Conservation (phyloP, 2,888 invertebrate genomes). For the Linnaemya tessellans region DNA sequence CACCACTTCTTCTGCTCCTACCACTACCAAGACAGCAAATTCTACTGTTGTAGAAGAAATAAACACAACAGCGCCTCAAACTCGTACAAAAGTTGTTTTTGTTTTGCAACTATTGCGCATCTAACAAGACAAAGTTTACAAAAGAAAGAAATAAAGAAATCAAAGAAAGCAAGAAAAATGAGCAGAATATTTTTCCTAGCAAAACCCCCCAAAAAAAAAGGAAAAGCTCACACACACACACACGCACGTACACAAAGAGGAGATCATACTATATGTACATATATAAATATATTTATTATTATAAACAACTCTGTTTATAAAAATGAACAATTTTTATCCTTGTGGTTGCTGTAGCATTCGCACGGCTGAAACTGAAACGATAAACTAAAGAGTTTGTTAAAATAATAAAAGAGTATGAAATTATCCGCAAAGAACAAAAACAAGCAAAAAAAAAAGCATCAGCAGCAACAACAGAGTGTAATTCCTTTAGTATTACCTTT, state of each 20-base stretch:
- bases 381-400: constrained; percentile 58
- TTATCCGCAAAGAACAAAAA: not conserved
- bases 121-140: constrained; percentile 56
- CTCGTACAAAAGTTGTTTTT: constrained; percentile 54
- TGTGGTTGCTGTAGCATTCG: constrained; percentile 20
- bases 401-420: constrained; percentile 58
- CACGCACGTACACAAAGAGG: not conserved
- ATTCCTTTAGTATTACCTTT: constrained; percentile 62
- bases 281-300: constrained; percentile 55
- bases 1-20: constrained; percentile 38
- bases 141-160: constrained; percentile 32
- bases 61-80: constrained; percentile 11
- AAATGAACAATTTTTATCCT: constrained; percentile 25
- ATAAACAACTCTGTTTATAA: constrained; percentile 54
- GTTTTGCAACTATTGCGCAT: constrained; percentile 69
- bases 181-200: constrained; percentile 59
- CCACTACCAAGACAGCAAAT: constrained; percentile 20
- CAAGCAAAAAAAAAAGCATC: not conserved
- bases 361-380: constrained; percentile 16
- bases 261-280: not conserved
- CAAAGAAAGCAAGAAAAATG: constrained; percentile 62
- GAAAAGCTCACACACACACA: constrained; percentile 25
- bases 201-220: not conserved
- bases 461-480: constrained; percentile 46
- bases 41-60: constrained; percentile 39